These are phyloP conservation scores for Orthonychiurus folsomi DNA, from an alignment of 2,888 invertebrate species.

Conservation along the genomic window DNA sequence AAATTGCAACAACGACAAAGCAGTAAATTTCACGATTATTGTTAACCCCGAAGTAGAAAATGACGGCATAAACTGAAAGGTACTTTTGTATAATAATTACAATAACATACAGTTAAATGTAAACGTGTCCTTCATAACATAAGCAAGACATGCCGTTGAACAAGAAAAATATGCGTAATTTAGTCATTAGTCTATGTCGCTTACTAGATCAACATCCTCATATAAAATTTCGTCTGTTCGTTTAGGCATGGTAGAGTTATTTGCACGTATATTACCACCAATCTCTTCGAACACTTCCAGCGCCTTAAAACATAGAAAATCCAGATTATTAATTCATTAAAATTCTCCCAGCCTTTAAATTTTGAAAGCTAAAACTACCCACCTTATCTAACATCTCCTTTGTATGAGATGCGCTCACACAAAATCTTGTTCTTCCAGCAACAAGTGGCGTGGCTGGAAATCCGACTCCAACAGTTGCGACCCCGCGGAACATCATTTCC, in stretches of 20 bases:
- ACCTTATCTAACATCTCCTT: constrained; percentile 84
- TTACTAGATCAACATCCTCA: constrained; percentile 4
- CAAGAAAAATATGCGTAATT: too few species aligned
- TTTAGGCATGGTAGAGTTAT: constrained; percentile 15
- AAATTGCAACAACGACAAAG: too few species aligned
- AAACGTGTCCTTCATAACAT: too few species aligned
- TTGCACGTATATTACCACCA: constrained; percentile 15
- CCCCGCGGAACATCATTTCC: constrained; percentile 64
- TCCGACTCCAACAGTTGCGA: constrained; percentile 92
- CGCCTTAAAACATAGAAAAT: constrained; percentile 12
- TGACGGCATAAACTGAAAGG: too few species aligned
- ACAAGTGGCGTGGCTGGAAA: constrained; percentile 94
- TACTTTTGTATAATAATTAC: too few species aligned
- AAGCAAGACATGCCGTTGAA: too few species aligned
- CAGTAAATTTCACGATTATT: too few species aligned
- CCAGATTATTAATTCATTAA: not conserved
- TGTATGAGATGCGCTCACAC: constrained; percentile 89
- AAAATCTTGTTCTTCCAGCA: constrained; percentile 85
- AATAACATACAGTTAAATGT: too few species aligned
- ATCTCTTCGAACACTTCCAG: constrained; percentile 17
- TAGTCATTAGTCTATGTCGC: constrained; percentile 7
- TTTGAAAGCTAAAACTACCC: constrained; percentile 37
- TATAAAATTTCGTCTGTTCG: constrained; percentile 15
- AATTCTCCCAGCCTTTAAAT: too few species aligned
- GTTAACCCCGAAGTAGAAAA: too few species aligned